Evolutionary conservation across 2,113 vertebrate genomes (phyloP), one percentile per base, ranked within the genome.

Genomic region (Riparia riparia): DNA sequence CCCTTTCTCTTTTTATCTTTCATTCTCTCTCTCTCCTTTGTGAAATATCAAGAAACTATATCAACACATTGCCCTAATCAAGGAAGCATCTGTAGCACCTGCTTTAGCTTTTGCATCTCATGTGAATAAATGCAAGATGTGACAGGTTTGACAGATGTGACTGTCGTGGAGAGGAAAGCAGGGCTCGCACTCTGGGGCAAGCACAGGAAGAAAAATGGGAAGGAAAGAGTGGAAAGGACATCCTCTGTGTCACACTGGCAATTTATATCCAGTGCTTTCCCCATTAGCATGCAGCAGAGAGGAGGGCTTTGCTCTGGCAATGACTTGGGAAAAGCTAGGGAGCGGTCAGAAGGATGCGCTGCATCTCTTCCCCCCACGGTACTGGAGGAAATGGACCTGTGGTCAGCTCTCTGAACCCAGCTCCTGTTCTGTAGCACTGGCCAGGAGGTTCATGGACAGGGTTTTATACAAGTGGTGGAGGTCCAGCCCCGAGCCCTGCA

Each of bases 11-110:
- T 80, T 58, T 61, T 77, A 32, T 81, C 32, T 76, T 93, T 66
- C 34, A 26, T 54, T 86, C 15, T 65, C 32, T 82, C 34, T 56
- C 61, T 45, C 25, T 47, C 31, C 50, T 92, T 91, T 82, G 68
- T 82, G 73, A 93, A 94, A 65, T 77, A 90, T 12, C 79, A 73
- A 77, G 76, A 61, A 93, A 64, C 47, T 31, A 6, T 85, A 92
- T 51, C 66, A 92, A 57, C 94, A 94, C 91, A 49, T 82, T 95
- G 66, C 42, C 9, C 47, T 90, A 87, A 85, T 90, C 85, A 86
- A 70, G 85, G 17, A 44, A 92, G 54, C 54, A 89, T 89, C 91
- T 92, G 93, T 73, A 93, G 65, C 77, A 93, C 51, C 76, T 89
- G 61, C 65, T 89, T 93, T 68, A 82, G 61, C 50, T 90, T 88